Evolutionary conservation across 2,113 vertebrate species (phyloP).

Genomic region (Neolamprologus cancellatus): DNA sequence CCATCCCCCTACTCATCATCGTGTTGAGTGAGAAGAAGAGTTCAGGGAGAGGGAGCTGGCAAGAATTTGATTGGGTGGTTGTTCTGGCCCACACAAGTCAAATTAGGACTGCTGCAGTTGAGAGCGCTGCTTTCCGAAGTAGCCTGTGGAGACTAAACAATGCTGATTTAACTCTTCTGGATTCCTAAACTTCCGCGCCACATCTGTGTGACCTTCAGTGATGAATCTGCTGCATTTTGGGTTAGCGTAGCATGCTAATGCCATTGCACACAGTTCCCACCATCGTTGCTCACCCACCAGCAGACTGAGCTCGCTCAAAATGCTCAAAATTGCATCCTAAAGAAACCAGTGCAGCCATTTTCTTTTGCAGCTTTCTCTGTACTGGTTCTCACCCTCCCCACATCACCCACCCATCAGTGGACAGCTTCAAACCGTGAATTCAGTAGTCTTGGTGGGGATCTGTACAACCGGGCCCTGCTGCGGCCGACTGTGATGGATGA

Average conservation of each 20-base stretch:
- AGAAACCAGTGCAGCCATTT: slow-evolving; percentile 55
- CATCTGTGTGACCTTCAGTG: not conserved
- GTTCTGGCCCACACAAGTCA: slow-evolving; percentile 39
- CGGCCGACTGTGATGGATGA: slow-evolving; percentile 46
- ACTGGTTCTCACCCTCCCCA: slow-evolving; percentile 18
- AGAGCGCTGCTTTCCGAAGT: not conserved
- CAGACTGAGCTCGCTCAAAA: slow-evolving; percentile 2
- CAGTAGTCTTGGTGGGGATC: slow-evolving; percentile 21
- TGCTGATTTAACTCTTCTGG: not conserved
- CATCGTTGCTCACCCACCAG: slow-evolving; percentile 7
- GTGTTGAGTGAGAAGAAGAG: slow-evolving; percentile 62
- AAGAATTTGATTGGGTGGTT: slow-evolving; percentile 42
- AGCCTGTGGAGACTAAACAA: not conserved
- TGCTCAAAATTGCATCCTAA: not conserved
- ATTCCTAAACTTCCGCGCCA: not conserved
- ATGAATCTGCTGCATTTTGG: not conserved
- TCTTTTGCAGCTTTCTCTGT: slow-evolving; percentile 4
- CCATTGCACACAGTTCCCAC: not conserved
- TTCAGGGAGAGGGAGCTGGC: slow-evolving; percentile 58
- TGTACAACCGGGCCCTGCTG: slow-evolving; percentile 5
- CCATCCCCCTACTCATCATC: slow-evolving; percentile 61
- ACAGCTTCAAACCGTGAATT: slow-evolving; percentile 19
- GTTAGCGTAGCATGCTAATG: slow-evolving; percentile 7
- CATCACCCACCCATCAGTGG: slow-evolving; percentile 4
- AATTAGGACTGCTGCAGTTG: slow-evolving; percentile 27